Evolutionary conservation across 2,797 vertebrate genomes (phyloP), one percentile per base, ranked within the genome.

Genomic region (Arvicola amphibius): DNA sequence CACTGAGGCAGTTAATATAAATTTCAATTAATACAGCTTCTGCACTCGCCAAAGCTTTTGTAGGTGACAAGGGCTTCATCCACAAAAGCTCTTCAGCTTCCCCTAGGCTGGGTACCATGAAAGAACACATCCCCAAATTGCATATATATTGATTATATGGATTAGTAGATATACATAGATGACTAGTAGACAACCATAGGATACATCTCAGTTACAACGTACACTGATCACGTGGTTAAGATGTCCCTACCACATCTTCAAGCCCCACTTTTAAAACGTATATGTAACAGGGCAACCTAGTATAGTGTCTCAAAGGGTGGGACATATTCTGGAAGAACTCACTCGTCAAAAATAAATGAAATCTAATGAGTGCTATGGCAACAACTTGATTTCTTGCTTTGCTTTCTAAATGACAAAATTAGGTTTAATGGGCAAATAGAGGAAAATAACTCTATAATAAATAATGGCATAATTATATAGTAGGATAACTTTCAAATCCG

Each of bases 371-470:
- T 92, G 14, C 76, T 90, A 83, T 61, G 53, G 78, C 61, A 94
- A 94, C 88, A 90, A 79, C 46, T 87, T 94, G 81, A 95, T 94
- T 96, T 96, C 79, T 96, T 95, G 85, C 85, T 95, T 97, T 97
- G 88, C 94, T 97, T 95, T 73, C 86, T 95, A 97, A 96, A 93
- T 97, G 92, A 94, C 71, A 97, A 93, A 95, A 97, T 96, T 97
- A 94, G 67, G 3, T 81, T 96, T 95, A 89, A 86, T 80, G 84
- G 91, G 74, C 74, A 92, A 96, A 92, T 80, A 94, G 86, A 43
- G 92, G 83, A 92, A 93, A 97, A 97, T 94, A 96, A 94, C 92
- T 92, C 86, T 91, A 94, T 80, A 93, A 94, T 89, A 97, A 97
- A 97, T 92, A 96, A 97, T 95, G 92, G 73, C 76, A 94, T 96